Evolutionary conservation across 2,113 vertebrate genomes (phyloP).

Genomic region (Ceratotherium simum): DNA sequence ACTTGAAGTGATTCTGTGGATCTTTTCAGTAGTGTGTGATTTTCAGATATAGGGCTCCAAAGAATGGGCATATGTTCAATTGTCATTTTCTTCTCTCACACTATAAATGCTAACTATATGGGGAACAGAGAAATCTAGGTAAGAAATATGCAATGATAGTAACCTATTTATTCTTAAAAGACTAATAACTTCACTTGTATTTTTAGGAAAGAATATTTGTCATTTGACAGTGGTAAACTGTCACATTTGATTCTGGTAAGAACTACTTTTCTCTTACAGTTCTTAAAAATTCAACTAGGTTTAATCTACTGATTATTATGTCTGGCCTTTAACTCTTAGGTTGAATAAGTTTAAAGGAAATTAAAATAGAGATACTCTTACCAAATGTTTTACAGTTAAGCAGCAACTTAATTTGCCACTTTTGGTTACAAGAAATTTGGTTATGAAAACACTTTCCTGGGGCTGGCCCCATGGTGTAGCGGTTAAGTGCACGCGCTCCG

Average conservation of each 20-base stretch:
- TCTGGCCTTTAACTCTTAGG: slow-evolving; percentile 16
- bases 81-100: slow-evolving; percentile 11
- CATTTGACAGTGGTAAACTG: slow-evolving; percentile 82
- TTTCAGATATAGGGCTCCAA: slow-evolving; percentile 83
- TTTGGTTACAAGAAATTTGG: slow-evolving; percentile 28
- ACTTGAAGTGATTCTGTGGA: slow-evolving; percentile 78
- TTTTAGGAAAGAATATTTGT: slow-evolving; percentile 88
- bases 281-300: slow-evolving; percentile 60
- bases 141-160: slow-evolving; percentile 37
- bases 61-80: slow-evolving; percentile 61
- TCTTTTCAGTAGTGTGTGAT: slow-evolving; percentile 77
- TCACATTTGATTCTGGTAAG: slow-evolving; percentile 87
- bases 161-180: slow-evolving; percentile 41
- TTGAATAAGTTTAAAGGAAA: background rate
- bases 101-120: slow-evolving; percentile 48
- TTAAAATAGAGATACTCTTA: slow-evolving; percentile 41
- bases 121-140: slow-evolving; percentile 61
- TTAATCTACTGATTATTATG: slow-evolving; percentile 34
- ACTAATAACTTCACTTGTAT: slow-evolving; percentile 78
- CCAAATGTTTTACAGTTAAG: slow-evolving; percentile 32
- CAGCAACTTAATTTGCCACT: background rate
- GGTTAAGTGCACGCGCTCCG: too few relatives aligned
- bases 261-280: slow-evolving; percentile 57
- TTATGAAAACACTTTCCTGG: slow-evolving; percentile 57
- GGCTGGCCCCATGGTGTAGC: too few relatives aligned